Conservation (phyloP, 2,888 invertebrate genomes). For the Eupithecia subfuscata region DNA sequence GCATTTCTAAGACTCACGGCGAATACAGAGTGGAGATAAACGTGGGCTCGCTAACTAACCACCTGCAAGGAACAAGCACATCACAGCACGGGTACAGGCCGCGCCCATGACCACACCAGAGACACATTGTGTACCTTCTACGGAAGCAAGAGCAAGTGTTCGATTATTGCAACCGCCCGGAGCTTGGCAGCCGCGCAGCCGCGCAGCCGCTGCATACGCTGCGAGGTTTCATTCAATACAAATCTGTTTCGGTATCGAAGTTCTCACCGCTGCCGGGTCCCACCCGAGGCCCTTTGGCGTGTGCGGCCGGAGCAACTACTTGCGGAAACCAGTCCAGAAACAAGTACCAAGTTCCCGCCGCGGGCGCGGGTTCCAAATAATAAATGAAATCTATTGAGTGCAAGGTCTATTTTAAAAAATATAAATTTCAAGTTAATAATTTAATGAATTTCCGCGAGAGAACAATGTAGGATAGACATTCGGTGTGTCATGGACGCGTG, state of each 20-base stretch:
- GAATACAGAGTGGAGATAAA: constrained; percentile 22
- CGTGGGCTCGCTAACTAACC: constrained; percentile 23
- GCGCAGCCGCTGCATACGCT: too few relatives aligned
- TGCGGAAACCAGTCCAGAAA: too few relatives aligned
- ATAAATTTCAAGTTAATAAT: too few relatives aligned
- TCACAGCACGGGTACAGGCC: constrained; percentile 21
- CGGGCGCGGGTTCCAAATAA: not conserved
- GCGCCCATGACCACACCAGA: constrained; percentile 24
- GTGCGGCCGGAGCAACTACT: too few relatives aligned
- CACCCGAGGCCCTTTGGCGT: too few relatives aligned
- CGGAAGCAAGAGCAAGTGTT: too few relatives aligned
- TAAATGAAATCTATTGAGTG: not conserved
- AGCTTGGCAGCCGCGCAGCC: too few relatives aligned
- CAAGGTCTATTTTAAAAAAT: not conserved
- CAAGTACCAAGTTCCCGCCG: not conserved
- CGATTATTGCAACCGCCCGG: too few relatives aligned
- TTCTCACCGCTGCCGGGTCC: not conserved
- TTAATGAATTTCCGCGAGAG: not conserved
- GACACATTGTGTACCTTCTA: too few relatives aligned
- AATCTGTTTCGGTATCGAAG: not conserved
- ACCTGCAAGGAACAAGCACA: constrained; percentile 27
- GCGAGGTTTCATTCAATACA: not conserved
- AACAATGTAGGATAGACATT: not conserved
- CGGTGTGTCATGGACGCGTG: not conserved
- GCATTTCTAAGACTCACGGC: constrained; percentile 22